Conservation (phyloP, 2,888 invertebrate genomes). For the Colostygia pectinataria region DNA sequence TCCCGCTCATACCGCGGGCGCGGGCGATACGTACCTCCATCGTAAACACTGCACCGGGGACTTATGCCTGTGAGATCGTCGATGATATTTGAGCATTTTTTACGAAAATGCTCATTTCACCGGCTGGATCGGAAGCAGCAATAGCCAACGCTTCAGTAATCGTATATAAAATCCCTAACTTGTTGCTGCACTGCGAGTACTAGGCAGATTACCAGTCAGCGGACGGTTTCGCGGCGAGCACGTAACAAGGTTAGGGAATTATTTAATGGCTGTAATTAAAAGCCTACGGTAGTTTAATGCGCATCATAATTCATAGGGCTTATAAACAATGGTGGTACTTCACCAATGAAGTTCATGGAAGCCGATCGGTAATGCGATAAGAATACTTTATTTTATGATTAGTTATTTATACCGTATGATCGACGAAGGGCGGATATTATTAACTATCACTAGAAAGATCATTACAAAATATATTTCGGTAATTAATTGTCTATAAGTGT, state of each 20-base stretch:
- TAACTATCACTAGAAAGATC: too few species aligned
- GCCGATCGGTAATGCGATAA: constrained; percentile 16
- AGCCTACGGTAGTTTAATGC: constrained; percentile 37
- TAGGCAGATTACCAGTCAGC: constrained; percentile 21
- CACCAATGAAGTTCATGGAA: constrained; percentile 17
- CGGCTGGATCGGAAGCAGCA: constrained; percentile 43
- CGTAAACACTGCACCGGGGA: constrained; percentile 77
- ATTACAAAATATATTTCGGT: too few species aligned
- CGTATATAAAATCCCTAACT: constrained; percentile 42
- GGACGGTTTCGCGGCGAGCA: constrained; percentile 46
- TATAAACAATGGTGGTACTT: constrained; percentile 19
- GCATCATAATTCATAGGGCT: constrained; percentile 6
- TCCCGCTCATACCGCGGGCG: too few species aligned
- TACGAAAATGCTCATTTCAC: constrained; percentile 78
- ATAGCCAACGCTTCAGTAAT: constrained; percentile 46
- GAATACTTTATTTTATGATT: constrained; percentile 6
- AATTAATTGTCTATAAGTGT: too few species aligned
- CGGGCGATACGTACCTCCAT: constrained; percentile 77
- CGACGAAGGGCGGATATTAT: background rate
- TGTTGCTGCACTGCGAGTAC: constrained; percentile 44
- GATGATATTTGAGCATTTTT: constrained; percentile 83
- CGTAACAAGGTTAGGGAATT: constrained; percentile 40
- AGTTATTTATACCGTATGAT: background rate
- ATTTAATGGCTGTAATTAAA: constrained; percentile 44
- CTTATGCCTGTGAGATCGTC: constrained; percentile 78